Base-by-base conservation (phyloP, 2,888 invertebrate genomes). In the Pharmacophagus antenor region DNA sequence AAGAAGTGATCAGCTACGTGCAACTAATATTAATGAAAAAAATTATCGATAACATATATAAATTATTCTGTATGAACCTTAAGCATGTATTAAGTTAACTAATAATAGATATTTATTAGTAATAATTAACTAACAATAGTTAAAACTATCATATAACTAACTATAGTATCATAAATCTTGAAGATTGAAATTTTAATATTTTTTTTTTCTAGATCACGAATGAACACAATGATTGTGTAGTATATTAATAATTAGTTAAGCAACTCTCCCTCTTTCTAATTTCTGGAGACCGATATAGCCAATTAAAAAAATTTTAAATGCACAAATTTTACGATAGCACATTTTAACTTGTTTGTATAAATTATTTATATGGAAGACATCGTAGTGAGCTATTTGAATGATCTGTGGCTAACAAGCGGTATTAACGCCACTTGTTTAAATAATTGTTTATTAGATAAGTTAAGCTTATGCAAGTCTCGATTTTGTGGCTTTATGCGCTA, bases 301-400 rank as follows among this genome's bases (percentile, higher is more conserved):
- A 37, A n/a, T 37, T 37, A 25, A 4, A 4, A 8, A 37, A 15
- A n/a, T n/a, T 31, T 12, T 10, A 31, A 1, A 57, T 80, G 85
- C 86, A 85, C 85, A 84, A 85, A 77, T 69, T 68, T 70, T 78
- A 23, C 25, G 22, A 72, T 69, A 79, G 84, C 86, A 84, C 85
- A 86, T 82, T 74, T 71, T 18, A 73, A 72, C 70, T 73, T 73
- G 73, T 72, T 74, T 85, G 79, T 85, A 80, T 66, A 79, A 82
- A 79, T 72, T 76, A 74, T 84, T 77, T 79, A 81, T 80, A 80
- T 82, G 88, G 87, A 88, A 88, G 88, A 88, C 88, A 84, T 77
- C 82, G 84, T 85, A 88, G 88, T 88, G 88, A 88, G 88, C 81
- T 74, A 79, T 78, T 72, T 60, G 63, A 65, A 64, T 65, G 58